Conservation (phyloP, 2,113 vertebrate species). For the Todiramphus saurophagus region DNA sequence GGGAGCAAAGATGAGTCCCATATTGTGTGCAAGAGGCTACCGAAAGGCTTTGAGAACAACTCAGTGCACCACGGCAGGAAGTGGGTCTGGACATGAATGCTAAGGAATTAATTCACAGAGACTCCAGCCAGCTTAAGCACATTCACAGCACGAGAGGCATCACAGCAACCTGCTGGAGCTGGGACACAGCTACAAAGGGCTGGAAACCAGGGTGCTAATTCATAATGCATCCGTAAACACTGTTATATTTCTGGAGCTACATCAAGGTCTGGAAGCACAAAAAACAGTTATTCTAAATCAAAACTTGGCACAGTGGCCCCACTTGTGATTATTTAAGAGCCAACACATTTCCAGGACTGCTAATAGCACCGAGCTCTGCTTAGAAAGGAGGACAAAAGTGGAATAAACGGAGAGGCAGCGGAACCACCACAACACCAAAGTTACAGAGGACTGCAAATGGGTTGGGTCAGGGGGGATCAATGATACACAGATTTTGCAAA, state of each 20-base stretch:
- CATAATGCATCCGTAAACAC: slow-evolving; percentile 34
- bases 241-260: slow-evolving; percentile 45
- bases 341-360: slow-evolving; percentile 19
- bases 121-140: not conserved
- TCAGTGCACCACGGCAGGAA: not conserved
- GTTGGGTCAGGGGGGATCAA: not conserved
- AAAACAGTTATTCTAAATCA: slow-evolving; percentile 42
- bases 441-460: fast-evolving
- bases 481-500: not conserved
- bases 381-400: not conserved
- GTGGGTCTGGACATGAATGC: fast-evolving
- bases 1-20: not conserved
- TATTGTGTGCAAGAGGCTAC: not conserved
- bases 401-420: not conserved
- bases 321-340: not conserved
- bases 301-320: not conserved
- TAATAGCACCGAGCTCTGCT: not conserved
- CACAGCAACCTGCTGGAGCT: not conserved
- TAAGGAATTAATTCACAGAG: not conserved
- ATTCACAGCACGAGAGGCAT: not conserved
- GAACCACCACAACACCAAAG: not conserved
- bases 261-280: slow-evolving; percentile 67
- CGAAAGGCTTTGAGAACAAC: not conserved
- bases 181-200: not conserved
- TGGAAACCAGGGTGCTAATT: slow-evolving; percentile 40